Base-by-base conservation (phyloP, 2,888 invertebrate genomes). In the Phragmatobia fuliginosa region DNA sequence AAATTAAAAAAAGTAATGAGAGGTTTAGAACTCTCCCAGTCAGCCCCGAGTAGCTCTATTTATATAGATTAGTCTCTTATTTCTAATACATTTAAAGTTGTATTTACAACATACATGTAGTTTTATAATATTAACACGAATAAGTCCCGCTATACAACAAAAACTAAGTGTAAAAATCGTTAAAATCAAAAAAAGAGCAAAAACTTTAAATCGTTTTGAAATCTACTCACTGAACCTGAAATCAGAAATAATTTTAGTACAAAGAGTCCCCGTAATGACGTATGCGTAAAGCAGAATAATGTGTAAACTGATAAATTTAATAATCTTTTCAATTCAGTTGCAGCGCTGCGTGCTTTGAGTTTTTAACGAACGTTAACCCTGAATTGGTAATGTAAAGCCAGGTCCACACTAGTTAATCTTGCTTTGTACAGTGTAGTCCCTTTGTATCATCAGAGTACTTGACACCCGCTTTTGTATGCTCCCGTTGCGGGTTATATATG, bases 321-420 rank as follows among this genome's bases (percentile, higher is more conserved):
- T 74, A 73, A 64, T 62, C 62, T 75, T 69, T 73, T 56, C 49
- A 58, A 75, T 72, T 63, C 68, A 72, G 63, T 66, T 78, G 73
- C 73, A 78, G 25, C 73, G 21, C 41, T 21, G 11, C 62, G 31
- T n/a, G 41, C 28, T 16, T 31, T 52, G 31, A 62, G 36, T n/a
- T 75, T 76, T 73, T 78, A 80, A 76, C 76, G 76, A 76, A 68
- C 66, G 63, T 18, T 62, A 73, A 63, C 75, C 45, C 72, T 73
- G 74, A 76, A 76, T 74, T 70, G 72, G 58, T 81, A 78, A 78
- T 77, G 71, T 79, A 77, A 83, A 81, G 81, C 73, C 33, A 75
- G 77, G 75, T 77, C 59, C 62, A 75, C 74, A 81, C 81, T 83
- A 83, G 78, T 83, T 81, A 81, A 81, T 81, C 79, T 79, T 70